phyloP scores from a whole-genome alignment of 2,113 vertebrate genomes.

The Lophius piscatorius region DNA sequence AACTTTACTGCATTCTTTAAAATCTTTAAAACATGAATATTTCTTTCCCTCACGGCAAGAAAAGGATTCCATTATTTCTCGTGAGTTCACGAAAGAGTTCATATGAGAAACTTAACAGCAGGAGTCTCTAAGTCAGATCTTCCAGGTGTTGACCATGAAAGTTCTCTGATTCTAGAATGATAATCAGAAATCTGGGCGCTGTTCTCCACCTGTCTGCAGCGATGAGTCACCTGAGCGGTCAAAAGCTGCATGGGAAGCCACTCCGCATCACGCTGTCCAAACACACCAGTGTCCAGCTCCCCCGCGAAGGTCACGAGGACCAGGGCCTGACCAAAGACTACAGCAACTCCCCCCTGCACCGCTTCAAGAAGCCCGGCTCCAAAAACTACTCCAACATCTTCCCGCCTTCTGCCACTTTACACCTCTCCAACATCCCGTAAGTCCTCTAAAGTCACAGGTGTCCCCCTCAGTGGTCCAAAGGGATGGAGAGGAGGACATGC shows the following conservation, averaged over 20 bases:
- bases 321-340: slow-evolving; percentile 58
- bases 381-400: slow-evolving; percentile 71
- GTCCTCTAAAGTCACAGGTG: not conserved
- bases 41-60: too few species aligned
- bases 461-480: too few species aligned
- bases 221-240: slow-evolving; percentile 66
- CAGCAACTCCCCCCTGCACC: slow-evolving; percentile 65
- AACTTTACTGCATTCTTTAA: too few species aligned
- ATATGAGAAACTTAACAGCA: too few species aligned
- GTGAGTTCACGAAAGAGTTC: too few species aligned
- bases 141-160: too few species aligned
- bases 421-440: slow-evolving; percentile 69
- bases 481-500: too few species aligned
- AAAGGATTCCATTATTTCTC: too few species aligned
- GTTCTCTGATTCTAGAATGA: too few species aligned
- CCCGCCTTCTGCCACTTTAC: slow-evolving; percentile 60
- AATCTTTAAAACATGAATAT: not conserved
- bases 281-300: slow-evolving; percentile 62
- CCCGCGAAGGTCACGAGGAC: slow-evolving; percentile 53
- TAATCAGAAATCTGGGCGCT: not conserved
- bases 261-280: slow-evolving; percentile 61
- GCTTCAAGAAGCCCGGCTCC: slow-evolving; percentile 67
- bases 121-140: too few species aligned
- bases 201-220: slow-evolving; percentile 10
- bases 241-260: slow-evolving; percentile 65